Evolutionary conservation across 2,797 vertebrate species (phyloP).

Genomic region (Mycteria americana): DNA sequence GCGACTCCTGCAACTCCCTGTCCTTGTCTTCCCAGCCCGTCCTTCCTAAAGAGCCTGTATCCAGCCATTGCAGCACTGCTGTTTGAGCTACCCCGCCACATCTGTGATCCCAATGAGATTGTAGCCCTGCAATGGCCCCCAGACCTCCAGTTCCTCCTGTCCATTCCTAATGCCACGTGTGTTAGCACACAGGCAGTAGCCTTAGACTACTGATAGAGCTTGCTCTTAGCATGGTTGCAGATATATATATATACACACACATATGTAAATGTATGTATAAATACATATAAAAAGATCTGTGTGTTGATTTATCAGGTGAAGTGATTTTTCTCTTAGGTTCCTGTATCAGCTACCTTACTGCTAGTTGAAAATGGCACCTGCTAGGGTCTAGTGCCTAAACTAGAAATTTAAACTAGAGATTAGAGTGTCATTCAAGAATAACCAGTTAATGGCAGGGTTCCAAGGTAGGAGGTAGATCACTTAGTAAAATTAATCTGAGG

Average conservation of each 20-base stretch:
- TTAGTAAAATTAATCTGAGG: neutral
- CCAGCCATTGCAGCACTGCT: neutral
- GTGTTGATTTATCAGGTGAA: neutral
- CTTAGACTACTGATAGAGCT: neutral
- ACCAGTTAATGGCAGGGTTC: neutral
- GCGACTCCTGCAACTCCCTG: rapidly evolving
- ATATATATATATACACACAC: too few relatives aligned
- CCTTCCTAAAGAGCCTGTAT: neutral
- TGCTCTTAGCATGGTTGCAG: neutral
- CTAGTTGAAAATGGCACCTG: neutral
- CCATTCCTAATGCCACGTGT: rapidly evolving
- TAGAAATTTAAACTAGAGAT: neutral
- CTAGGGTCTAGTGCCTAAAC: neutral
- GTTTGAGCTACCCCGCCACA: rapidly evolving
- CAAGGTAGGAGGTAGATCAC: neutral
- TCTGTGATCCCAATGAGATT: rapidly evolving
- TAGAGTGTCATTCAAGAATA: neutral
- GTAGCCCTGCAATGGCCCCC: neutral
- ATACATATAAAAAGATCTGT: neutral
- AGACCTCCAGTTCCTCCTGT: rapidly evolving
- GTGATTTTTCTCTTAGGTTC: neutral
- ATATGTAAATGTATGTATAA: too few relatives aligned
- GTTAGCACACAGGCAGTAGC: neutral
- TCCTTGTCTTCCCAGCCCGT: neutral
- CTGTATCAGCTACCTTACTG: neutral